Base-by-base conservation (phyloP, 2,888 invertebrate species). In the Barypeithes pellucidus region DNA sequence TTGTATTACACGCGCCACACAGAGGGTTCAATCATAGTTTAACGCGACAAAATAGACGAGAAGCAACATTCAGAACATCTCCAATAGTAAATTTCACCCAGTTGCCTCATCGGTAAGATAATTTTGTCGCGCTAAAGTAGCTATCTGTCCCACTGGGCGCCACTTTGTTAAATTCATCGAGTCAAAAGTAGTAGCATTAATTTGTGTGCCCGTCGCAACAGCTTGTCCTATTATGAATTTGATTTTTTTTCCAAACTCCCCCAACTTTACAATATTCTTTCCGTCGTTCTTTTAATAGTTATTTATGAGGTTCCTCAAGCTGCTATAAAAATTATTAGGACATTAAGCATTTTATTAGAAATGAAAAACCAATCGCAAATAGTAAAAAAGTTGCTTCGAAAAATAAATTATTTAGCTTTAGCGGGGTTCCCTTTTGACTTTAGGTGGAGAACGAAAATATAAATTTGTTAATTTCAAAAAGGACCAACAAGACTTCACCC, bases 171-270 rank as follows among this genome's bases (percentile, higher is more conserved):
- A 82, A 81, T 81, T 84, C 84, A 84, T 84, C 79, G 84, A 84
- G 84, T 84, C 84, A 83, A 82, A 83, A 84, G 83, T 84, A 83
- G 83, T 83, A 83, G 83, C 83, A 83, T 84, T 84, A 84, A 84
- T 85, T 85, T 82, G 83, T 80, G 79, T 81, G 79, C 79, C 81
- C 82, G 82, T 83, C 81, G 82, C 81, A 82, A 82, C 84, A 84
- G 84, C 83, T 84, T 82, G 83, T 82, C 59, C 63, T 71, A 75
- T 75, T 71, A 71, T 75, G 75, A 75, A 75, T 71, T 71, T 71
- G 75, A 75, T 75, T 75, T 75, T 70, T 75, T 57, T 52, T 39
- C 22, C n/a, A n/a, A 57, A 16, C 62, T 66, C 70, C 63, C 66
- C 69, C 20, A 33, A n/a, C 43, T 73, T 71, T 71, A 63, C 62